A percentile compares a stretch with the other conserved stretches of the same genome.
phyloP scores from a whole-genome alignment of 2,113 vertebrate species.

The Scomber scombrus region DNA sequence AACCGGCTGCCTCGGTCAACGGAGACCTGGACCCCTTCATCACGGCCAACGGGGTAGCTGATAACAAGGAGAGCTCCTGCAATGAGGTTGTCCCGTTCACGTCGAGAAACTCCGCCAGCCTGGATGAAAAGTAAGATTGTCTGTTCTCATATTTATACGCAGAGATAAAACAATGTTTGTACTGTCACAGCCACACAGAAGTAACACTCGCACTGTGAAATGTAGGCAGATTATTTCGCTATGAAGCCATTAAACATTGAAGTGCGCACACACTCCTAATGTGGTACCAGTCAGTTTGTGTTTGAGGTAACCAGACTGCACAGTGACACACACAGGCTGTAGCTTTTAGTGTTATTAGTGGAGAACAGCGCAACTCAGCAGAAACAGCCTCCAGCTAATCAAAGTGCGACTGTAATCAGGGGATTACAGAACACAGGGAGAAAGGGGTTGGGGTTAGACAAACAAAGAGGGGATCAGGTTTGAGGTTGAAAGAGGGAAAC shows the following conservation, averaged over 20 bases:
- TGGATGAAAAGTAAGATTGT: slow-evolving; percentile 85
- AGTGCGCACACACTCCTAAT: background rate
- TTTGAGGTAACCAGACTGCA: slow-evolving; percentile 33
- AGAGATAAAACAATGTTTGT: background rate
- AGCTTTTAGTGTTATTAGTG: slow-evolving; percentile 68
- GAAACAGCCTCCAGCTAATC: slow-evolving; percentile 71
- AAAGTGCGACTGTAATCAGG: slow-evolving; percentile 73
- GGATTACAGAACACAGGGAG: slow-evolving; percentile 56
- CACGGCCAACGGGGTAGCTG: slow-evolving; percentile 58
- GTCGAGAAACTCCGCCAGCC: slow-evolving; percentile 50
- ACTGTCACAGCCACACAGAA: background rate
- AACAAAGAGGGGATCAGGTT: slow-evolving; percentile 47
- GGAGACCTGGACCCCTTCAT: slow-evolving; percentile 52
- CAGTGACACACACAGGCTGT: slow-evolving; percentile 32
- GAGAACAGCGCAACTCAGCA: slow-evolving; percentile 70
- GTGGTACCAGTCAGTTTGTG: slow-evolving; percentile 21
- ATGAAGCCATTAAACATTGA: background rate
- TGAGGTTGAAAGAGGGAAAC: slow-evolving; percentile 34
- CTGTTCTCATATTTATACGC: background rate
- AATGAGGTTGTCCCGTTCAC: slow-evolving; percentile 68
- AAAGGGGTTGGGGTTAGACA: slow-evolving; percentile 12
- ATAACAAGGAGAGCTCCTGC: slow-evolving; percentile 73
- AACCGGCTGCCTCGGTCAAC: background rate
- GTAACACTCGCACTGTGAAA: too few relatives aligned
- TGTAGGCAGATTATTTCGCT: background rate